Percentiles rank a stretch among this genome's conserved stretches.
These are phyloP conservation scores for Labia minor DNA, from an alignment of 2,888 invertebrate species.

Conservation along the genomic window DNA sequence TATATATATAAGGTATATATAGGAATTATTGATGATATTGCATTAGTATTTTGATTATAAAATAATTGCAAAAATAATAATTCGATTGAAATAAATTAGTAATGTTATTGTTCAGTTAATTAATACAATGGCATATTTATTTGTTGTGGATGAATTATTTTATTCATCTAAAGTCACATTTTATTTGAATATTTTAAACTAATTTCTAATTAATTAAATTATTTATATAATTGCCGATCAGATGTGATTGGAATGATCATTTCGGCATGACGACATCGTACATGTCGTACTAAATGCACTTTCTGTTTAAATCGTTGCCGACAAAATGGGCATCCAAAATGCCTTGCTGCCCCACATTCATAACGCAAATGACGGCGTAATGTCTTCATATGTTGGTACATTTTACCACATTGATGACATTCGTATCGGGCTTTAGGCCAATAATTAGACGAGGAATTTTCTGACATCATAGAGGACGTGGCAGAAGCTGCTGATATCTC, in stretches of 20 bases:
- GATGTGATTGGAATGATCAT: not conserved
- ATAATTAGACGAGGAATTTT: no score
- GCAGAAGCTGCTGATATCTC: not conserved
- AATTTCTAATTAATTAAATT: not conserved
- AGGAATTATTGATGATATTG: no score
- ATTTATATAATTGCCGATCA: not conserved
- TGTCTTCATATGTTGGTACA: conserved; percentile 31
- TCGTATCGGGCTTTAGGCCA: not conserved
- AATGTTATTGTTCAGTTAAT: no score
- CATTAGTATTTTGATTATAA: no score
- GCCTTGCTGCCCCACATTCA: conserved; percentile 36
- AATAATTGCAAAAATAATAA: no score
- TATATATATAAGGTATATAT: no score
- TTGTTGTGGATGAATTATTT: no score
- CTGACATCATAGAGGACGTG: not conserved
- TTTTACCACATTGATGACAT: conserved; percentile 34
- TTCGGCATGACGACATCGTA: not conserved
- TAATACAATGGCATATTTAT: no score
- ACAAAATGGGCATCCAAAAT: conserved; percentile 38
- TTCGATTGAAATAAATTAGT: no score
- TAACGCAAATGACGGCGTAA: conserved; percentile 35
- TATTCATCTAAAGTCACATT: no score
- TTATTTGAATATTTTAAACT: no score
- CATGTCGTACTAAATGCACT: conserved; percentile 25
- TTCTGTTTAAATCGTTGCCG: conserved; percentile 28